A percentile compares a stretch with the other conserved stretches of the same genome.
These are phyloP conservation scores for Beris morrisii DNA, from an alignment of 2,888 invertebrate species.

Conservation along the genomic window DNA sequence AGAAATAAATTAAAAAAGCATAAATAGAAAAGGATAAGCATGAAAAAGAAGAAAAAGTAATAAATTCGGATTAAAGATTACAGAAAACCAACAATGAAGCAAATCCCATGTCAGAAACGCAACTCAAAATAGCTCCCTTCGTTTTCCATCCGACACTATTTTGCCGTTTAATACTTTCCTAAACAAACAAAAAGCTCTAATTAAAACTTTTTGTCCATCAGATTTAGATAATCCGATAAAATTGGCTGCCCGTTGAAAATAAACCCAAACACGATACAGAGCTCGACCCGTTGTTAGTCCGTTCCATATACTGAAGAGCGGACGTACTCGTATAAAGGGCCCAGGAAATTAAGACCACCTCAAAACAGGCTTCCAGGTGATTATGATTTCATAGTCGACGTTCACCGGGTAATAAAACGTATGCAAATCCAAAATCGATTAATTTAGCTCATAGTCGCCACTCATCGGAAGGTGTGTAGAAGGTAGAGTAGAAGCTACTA, in stretches of 20 bases:
- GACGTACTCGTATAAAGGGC: too few relatives aligned
- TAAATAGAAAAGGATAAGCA: too few relatives aligned
- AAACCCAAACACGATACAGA: neutral
- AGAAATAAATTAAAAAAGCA: too few relatives aligned
- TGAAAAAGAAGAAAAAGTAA: too few relatives aligned
- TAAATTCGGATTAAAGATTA: too few relatives aligned
- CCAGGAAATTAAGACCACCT: too few relatives aligned
- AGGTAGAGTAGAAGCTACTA: too few relatives aligned
- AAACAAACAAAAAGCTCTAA: slow-evolving; percentile 18
- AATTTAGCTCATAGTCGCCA: slow-evolving; percentile 1
- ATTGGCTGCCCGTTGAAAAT: slow-evolving; percentile 12
- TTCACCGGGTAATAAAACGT: slow-evolving; percentile 13
- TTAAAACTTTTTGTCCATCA: slow-evolving; percentile 18
- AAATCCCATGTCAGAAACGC: too few relatives aligned
- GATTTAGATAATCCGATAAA: slow-evolving; percentile 15
- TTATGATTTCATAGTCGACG: slow-evolving; percentile 17
- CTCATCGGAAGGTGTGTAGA: too few relatives aligned
- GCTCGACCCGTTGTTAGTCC: too few relatives aligned
- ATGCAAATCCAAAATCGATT: slow-evolving; percentile 22
- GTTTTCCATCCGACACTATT: neutral
- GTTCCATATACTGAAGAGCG: too few relatives aligned
- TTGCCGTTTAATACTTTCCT: slow-evolving; percentile 10
- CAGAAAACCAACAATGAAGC: too few relatives aligned
- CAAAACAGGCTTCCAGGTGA: slow-evolving; percentile 8
- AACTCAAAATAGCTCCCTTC: neutral